phyloP scores from a whole-genome alignment of 2,888 invertebrate species.

The Criorhina ranunculi region DNA sequence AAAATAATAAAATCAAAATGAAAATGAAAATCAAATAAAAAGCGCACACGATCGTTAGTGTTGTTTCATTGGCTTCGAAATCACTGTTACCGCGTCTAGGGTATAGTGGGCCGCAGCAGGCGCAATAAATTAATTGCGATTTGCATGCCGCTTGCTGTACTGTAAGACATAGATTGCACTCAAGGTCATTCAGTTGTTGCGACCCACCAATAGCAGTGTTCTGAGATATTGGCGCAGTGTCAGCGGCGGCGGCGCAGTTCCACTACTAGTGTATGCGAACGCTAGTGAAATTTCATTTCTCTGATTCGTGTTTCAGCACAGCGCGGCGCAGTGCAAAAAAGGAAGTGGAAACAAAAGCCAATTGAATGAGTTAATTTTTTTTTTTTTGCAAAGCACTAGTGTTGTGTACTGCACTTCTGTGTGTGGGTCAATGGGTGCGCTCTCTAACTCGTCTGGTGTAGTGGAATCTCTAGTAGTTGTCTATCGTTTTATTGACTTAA shows the following conservation, averaged over 20 bases:
- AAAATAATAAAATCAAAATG: constrained; percentile 14
- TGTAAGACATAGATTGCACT: constrained; percentile 57
- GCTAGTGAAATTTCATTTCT: constrained; percentile 47
- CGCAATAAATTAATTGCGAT: constrained; percentile 61
- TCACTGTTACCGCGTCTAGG: background rate
- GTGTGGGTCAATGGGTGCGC: constrained; percentile 44
- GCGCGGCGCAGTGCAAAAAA: constrained; percentile 45
- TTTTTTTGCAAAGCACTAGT: constrained; percentile 38
- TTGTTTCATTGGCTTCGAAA: constrained; percentile 37
- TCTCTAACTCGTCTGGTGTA: background rate
- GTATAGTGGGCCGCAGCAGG: constrained; percentile 43
- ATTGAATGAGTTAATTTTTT: constrained; percentile 52
- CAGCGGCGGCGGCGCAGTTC: constrained; percentile 56
- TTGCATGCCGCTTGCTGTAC: constrained; percentile 51
- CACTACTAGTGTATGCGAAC: constrained; percentile 30
- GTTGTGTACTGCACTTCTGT: constrained; percentile 57
- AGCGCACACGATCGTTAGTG: constrained; percentile 54
- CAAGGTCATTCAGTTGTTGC: constrained; percentile 62
- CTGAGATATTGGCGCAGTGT: constrained; percentile 60
- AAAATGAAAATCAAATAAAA: constrained; percentile 26
- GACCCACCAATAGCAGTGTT: constrained; percentile 59
- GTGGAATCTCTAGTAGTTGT: constrained; percentile 31
- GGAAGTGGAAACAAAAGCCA: constrained; percentile 48
- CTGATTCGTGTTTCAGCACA: constrained; percentile 38
- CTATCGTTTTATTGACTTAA: constrained; percentile 14